A percentile compares a stretch with the other conserved stretches of the same genome.
phyloP scores from a whole-genome alignment of 2,113 vertebrate species.

The Pterocles gutturalis region DNA sequence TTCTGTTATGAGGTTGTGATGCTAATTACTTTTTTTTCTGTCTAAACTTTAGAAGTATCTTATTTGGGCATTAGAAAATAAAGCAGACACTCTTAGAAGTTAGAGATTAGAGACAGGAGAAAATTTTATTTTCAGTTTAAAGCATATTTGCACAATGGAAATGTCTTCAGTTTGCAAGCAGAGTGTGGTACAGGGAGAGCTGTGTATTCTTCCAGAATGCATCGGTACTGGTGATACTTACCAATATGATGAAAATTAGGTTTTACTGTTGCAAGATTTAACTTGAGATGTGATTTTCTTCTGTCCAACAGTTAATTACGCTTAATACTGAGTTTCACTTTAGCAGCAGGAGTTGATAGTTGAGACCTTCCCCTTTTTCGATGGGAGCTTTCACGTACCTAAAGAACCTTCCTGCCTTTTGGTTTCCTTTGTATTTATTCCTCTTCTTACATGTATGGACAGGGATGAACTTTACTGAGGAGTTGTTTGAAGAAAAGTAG shows the following conservation, averaged over 20 bases:
- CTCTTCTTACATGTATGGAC: background rate
- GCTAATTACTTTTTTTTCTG: background rate
- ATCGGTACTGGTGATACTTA: background rate
- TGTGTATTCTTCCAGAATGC: background rate
- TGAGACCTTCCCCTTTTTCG: background rate
- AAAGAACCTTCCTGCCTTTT: background rate
- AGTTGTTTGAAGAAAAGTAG: background rate
- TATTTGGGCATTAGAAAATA: background rate
- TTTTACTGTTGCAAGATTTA: background rate
- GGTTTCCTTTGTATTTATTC: background rate
- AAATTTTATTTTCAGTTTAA: background rate
- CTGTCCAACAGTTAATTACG: background rate
- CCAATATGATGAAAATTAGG: background rate
- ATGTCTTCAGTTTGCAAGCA: background rate
- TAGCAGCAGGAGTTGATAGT: background rate
- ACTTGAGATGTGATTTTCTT: background rate
- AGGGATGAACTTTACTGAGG: background rate
- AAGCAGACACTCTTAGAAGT: background rate
- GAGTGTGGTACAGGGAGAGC: background rate
- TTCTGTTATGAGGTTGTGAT: rapidly evolving
- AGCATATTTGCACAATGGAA: rapidly evolving
- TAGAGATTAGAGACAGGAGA: background rate
- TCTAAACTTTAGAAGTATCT: background rate
- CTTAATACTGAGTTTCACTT: background rate
- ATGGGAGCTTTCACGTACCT: background rate